Conservation (phyloP, 2,888 invertebrate species). For the Rhodophaea formosa region DNA sequence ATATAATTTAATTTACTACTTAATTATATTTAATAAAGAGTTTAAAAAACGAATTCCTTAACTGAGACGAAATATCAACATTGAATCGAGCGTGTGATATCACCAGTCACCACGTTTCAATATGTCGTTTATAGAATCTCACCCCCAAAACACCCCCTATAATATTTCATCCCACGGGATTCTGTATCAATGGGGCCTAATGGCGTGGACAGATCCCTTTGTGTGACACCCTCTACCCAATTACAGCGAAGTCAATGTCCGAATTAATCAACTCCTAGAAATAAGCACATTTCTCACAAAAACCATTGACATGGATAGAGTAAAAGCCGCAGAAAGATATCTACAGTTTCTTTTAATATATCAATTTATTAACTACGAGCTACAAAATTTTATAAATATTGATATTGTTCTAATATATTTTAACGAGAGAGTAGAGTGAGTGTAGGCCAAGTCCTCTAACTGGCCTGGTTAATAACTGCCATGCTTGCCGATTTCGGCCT, state of each 20-base stretch:
- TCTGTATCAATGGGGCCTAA: conserved; percentile 66
- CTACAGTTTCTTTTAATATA: too few relatives aligned
- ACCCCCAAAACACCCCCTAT: conserved; percentile 38
- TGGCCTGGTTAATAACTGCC: background rate
- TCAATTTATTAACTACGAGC: too few relatives aligned
- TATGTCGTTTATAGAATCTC: background rate
- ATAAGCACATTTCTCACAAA: conserved; percentile 41
- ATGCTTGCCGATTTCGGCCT: background rate
- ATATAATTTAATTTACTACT: too few relatives aligned
- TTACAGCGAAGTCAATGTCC: conserved; percentile 46
- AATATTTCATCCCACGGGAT: conserved; percentile 53
- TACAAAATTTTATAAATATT: too few relatives aligned
- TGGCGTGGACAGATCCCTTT: conserved; percentile 61
- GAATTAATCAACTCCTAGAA: conserved; percentile 48
- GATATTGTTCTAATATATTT: too few relatives aligned
- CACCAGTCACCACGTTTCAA: conserved; percentile 24
- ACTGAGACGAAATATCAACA: background rate
- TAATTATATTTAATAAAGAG: too few relatives aligned
- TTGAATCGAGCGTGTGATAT: background rate
- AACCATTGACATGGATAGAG: conserved; percentile 17
- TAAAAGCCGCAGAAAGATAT: background rate
- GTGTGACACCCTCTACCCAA: conserved; percentile 36
- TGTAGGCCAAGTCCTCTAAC: too few relatives aligned
- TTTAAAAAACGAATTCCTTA: too few relatives aligned
- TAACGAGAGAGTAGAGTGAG: too few relatives aligned